A percentile compares a stretch with the other conserved stretches of the same genome.
These are phyloP conservation scores for Elymnias hypermnestra DNA, from an alignment of 1,140 invertebrate species.

Conservation along the genomic window DNA sequence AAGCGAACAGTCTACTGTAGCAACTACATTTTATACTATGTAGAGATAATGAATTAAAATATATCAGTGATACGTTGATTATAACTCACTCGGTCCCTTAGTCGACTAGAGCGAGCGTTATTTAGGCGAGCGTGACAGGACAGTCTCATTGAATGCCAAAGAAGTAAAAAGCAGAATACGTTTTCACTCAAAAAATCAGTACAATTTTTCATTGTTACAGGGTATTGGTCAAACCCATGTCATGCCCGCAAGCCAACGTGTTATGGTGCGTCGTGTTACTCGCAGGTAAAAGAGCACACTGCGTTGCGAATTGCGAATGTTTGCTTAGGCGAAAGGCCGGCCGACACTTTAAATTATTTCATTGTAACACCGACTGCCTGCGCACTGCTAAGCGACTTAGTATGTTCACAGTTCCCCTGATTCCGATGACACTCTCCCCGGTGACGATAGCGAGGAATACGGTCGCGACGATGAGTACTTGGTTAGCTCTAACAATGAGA, in stretches of 20 bases:
- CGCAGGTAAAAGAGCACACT: slow-evolving; percentile 73
- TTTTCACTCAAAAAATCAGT: no score
- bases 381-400: slow-evolving; percentile 30
- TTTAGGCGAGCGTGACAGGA: no score
- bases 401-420: slow-evolving; percentile 83
- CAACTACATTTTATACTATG: no score
- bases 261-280: slow-evolving; percentile 82
- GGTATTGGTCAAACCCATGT: slow-evolving; percentile 33
- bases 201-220: slow-evolving; percentile 36
- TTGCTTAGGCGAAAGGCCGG: slow-evolving; percentile 48
- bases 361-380: neutral
- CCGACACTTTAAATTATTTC: slow-evolving; percentile 15
- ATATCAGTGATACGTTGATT: no score
- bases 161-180: no score
- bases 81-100: no score
- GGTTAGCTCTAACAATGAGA: slow-evolving; percentile 88
- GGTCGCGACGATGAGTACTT: slow-evolving; percentile 89
- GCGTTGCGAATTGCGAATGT: slow-evolving; percentile 19
- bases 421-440: slow-evolving; percentile 88
- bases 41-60: no score
- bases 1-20: no score
- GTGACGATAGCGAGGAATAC: slow-evolving; percentile 86
- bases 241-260: slow-evolving; percentile 59
- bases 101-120: no score
- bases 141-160: no score